Evolutionary conservation across 2,797 vertebrate species (phyloP), one percentile per base, ranked within the genome.

Genomic region (Ibycter americanus): DNA sequence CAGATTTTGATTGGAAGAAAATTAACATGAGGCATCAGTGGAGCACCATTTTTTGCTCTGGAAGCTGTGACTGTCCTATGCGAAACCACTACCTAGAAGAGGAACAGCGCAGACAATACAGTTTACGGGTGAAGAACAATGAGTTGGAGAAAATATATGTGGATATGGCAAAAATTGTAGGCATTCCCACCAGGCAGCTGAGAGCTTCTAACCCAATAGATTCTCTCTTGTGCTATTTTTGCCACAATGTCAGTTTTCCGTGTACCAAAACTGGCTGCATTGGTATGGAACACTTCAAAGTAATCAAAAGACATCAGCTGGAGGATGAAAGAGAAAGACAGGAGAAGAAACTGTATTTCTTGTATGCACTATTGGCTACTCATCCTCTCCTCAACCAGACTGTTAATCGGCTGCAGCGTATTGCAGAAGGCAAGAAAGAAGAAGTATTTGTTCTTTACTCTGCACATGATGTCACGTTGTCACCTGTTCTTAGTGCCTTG

Each of bases 141-240:
- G 97, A 98, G 70, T 98, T 99, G 40, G 99, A 99, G 87, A 98
- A 91, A 95, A 98, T 98, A 4, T 99, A 99, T 0, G 98, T 97
- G 12, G 98, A 99, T 51, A 99, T 99, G 99, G 99, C 99, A 13
- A 98, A 96, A 87, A 98, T 98, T 7, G 97, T 99, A 89, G 99
- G 99, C 12, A 81, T 99, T 87, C 98, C 98, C 58, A 98, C 99
- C 13, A 99, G 99, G 85, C 98, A 99, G 93, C 96, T 99, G 62
- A 98, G 99, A 44, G 99, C 99, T 1, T 98, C 99, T 52, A 99
- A 99, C 97, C 99, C 99, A 2, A 98, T 99, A 40, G 99, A 99
- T 97, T 99, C 99, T 13, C 98, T 99, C 95, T 92, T 99, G 74
- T 99, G 99, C 97, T 99, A 99, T 96, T 98, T 99, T 86, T 99